A percentile compares a stretch with the other conserved stretches of the same genome.
These are phyloP conservation scores for Ectobius pallidus DNA, from an alignment of 2,888 invertebrate species.

Conservation along the genomic window DNA sequence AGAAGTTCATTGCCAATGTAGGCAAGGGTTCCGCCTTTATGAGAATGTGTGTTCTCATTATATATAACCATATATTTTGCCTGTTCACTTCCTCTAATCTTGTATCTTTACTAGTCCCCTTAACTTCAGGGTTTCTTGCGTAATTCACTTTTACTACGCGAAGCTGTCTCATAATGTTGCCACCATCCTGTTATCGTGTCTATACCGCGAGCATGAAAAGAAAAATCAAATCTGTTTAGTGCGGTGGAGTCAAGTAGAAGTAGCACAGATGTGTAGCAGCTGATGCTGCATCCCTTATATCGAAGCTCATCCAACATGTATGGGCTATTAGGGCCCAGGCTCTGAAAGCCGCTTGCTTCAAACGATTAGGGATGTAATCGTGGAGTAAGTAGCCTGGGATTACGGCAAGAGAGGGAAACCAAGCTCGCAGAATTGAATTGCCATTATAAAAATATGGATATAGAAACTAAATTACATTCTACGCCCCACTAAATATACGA, in stretches of 20 bases:
- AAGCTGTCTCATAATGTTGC: too few species aligned
- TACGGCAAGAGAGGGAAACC: slow-evolving; percentile 6
- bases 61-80: too few species aligned
- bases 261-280: slow-evolving; percentile 8
- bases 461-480: background rate
- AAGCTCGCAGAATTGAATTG: background rate
- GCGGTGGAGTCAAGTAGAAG: background rate
- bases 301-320: slow-evolving; percentile 27
- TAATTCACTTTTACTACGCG: too few species aligned
- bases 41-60: too few species aligned
- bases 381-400: slow-evolving; percentile 13
- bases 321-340: slow-evolving; percentile 23
- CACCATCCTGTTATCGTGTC: too few species aligned
- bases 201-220: too few species aligned
- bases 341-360: slow-evolving; percentile 24
- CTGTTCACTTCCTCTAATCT: too few species aligned
- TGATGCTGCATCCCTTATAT: background rate
- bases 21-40: too few species aligned
- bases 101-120: too few species aligned
- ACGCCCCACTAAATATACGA: background rate
- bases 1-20: too few species aligned
- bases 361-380: slow-evolving; percentile 29
- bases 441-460: slow-evolving; percentile 14
- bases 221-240: slow-evolving; percentile 11
- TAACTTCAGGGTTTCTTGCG: too few species aligned